Conservation (phyloP, 2,113 vertebrate genomes). For the Microtus oregoni region DNA sequence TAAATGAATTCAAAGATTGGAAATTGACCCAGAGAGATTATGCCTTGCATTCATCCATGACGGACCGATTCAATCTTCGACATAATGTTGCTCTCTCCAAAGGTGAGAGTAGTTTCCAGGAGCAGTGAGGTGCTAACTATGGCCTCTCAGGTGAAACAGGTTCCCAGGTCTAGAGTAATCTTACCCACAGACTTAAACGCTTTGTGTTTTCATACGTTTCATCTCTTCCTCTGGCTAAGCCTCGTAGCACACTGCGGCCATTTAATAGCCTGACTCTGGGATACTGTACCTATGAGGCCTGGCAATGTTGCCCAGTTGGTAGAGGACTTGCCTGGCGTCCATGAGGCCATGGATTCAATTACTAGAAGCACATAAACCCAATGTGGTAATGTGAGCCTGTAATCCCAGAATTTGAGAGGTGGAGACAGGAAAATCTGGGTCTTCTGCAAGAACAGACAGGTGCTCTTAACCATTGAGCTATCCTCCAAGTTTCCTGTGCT, state of each 20-base stretch:
- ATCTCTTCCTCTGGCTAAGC: background rate
- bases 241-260: background rate
- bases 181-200: constrained; percentile 6
- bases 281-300: background rate
- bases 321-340: background rate
- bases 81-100: constrained; percentile 5
- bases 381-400: background rate
- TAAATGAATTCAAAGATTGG: background rate
- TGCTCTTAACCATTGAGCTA: background rate
- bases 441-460: background rate
- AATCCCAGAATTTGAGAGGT: background rate
- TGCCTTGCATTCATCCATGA: background rate
- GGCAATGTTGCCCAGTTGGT: background rate
- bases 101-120: constrained; percentile 44
- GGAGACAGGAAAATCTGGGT: background rate
- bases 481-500: background rate
- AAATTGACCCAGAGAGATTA: constrained; percentile 49
- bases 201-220: background rate
- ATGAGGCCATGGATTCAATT: background rate
- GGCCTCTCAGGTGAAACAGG: background rate
- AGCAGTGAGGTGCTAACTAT: background rate
- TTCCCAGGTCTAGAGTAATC: constrained; percentile 23
- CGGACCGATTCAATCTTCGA: constrained; percentile 3
- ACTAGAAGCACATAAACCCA: background rate
- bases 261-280: background rate